These are phyloP conservation scores for Notodonta ziczac DNA, from an alignment of 2,888 invertebrate genomes.

Conservation along the genomic window DNA sequence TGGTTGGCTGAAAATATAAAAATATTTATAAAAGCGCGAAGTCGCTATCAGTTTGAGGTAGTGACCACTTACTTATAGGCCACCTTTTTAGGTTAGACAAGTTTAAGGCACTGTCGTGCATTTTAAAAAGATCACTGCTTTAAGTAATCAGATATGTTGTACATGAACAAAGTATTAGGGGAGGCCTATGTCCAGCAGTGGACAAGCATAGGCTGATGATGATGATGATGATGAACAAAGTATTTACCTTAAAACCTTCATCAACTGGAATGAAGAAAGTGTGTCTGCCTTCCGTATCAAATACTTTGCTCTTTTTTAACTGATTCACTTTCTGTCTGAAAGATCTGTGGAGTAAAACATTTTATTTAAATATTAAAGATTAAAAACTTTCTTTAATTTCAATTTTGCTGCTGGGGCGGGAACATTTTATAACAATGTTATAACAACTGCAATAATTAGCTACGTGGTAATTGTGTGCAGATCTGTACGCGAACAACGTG, in stretches of 20 bases:
- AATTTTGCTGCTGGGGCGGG: too few species aligned
- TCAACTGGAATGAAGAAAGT: slow-evolving; percentile 97
- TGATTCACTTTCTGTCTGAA: slow-evolving; percentile 91
- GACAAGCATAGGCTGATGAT: too few species aligned
- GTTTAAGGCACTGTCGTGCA: too few species aligned
- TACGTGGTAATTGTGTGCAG: slow-evolving; percentile 23
- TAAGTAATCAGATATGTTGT: too few species aligned
- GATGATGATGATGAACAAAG: too few species aligned
- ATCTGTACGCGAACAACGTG: slow-evolving; percentile 30
- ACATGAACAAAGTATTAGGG: not conserved
- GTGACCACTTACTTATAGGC: too few species aligned
- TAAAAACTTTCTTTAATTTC: too few species aligned
- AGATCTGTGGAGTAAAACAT: slow-evolving; percentile 80
- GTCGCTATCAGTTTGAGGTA: too few species aligned
- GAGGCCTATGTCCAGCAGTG: too few species aligned
- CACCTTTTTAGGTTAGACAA: too few species aligned
- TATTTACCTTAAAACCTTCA: slow-evolving; percentile 90
- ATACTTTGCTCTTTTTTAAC: slow-evolving; percentile 89
- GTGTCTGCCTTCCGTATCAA: slow-evolving; percentile 90
- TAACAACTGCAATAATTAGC: slow-evolving; percentile 18
- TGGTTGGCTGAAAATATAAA: slow-evolving; percentile 82
- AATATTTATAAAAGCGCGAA: not conserved
- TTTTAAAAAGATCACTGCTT: too few species aligned
- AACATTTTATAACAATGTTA: slow-evolving; percentile 1
- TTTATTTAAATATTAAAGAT: not conserved